A percentile compares a stretch with the other conserved stretches of the same genome.
phyloP scores from a whole-genome alignment of 2,797 vertebrate genomes.

The Dermochelys coriacea region DNA sequence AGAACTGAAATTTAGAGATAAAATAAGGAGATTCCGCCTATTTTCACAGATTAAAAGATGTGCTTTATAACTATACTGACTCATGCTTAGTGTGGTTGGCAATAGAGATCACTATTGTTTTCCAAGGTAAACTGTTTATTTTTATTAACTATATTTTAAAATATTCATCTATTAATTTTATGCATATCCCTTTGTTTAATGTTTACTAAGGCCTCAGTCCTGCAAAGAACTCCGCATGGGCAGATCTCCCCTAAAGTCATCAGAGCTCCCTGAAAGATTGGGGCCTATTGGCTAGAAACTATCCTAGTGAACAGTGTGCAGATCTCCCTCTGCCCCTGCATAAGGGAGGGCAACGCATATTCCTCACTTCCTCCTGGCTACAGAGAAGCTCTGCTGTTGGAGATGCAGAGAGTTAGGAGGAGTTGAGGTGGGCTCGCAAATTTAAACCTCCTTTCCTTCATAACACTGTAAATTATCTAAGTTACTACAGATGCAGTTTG shows the following conservation, averaged over 20 bases:
- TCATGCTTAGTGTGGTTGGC: neutral
- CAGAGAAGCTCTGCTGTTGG: neutral
- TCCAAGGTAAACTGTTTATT: neutral
- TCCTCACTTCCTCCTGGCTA: neutral
- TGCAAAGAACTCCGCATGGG: neutral
- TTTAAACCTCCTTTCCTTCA: neutral
- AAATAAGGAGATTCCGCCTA: neutral
- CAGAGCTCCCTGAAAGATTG: neutral
- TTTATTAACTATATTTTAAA: neutral
- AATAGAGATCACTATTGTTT: neutral
- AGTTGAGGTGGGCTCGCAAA: neutral
- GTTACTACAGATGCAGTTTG: neutral
- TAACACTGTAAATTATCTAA: neutral
- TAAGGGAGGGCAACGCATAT: neutral
- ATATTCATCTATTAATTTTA: neutral
- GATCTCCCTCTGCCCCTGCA: neutral
- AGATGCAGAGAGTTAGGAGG: neutral
- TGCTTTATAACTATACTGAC: neutral
- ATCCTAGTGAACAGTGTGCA: neutral
- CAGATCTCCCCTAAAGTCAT: neutral
- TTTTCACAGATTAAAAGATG: neutral
- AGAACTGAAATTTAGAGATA: neutral
- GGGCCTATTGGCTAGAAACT: neutral
- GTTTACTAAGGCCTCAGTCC: neutral
- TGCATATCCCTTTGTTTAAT: neutral